A percentile compares a stretch with the other conserved stretches of the same genome.
These are phyloP conservation scores for Menidia menidia DNA, from an alignment of 2,797 vertebrate genomes.

Conservation along the genomic window DNA sequence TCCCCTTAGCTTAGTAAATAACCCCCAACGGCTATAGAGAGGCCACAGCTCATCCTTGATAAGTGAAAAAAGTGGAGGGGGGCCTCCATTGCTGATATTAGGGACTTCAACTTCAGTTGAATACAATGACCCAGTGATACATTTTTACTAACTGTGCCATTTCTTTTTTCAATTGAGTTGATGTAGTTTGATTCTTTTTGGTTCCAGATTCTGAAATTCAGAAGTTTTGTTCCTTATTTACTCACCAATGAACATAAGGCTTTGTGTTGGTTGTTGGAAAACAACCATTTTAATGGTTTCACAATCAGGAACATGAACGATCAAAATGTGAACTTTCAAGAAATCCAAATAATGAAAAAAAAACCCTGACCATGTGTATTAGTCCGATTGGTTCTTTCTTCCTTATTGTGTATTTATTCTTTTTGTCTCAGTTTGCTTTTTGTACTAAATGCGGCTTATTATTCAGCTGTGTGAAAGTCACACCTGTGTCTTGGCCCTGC, in stretches of 20 bases:
- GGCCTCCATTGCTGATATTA: conserved; percentile 71
- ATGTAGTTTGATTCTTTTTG: neutral
- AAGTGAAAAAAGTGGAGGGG: conserved; percentile 58
- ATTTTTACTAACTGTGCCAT: neutral
- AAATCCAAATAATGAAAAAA: neutral
- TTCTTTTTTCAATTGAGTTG: neutral
- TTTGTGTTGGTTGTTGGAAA: neutral
- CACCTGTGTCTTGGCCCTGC: conserved; percentile 61
- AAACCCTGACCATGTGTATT: neutral
- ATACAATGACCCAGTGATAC: conserved; percentile 18
- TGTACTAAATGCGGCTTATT: neutral
- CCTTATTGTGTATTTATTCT: neutral
- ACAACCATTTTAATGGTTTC: neutral
- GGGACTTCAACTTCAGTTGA: conserved; percentile 16
- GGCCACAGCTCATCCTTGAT: conserved; percentile 75
- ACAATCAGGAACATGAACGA: neutral
- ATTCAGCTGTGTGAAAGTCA: conserved; percentile 47
- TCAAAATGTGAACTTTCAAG: neutral
- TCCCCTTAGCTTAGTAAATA: conserved; percentile 54
- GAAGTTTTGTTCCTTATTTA: neutral
- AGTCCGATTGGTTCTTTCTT: neutral
- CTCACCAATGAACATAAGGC: neutral
- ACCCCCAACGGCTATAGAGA: conserved; percentile 49
- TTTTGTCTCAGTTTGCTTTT: neutral
- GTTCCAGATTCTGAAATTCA: neutral